Percentiles rank a stretch among this genome's conserved stretches.
These are phyloP conservation scores for Platynereis dumerilii DNA, from an alignment of 2,888 invertebrate genomes.

Conservation along the genomic window DNA sequence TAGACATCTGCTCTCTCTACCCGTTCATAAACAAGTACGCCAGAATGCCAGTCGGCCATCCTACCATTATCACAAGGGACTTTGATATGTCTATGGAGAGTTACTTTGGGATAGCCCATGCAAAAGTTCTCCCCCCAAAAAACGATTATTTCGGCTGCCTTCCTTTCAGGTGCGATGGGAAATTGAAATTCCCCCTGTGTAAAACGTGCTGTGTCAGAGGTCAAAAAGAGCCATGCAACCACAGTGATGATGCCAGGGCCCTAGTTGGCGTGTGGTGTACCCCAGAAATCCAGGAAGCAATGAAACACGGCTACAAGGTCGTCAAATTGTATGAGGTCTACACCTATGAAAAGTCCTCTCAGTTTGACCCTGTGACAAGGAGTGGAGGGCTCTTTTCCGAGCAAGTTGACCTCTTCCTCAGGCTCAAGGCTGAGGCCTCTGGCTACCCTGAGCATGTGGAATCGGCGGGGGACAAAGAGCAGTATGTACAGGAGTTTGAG, in stretches of 20 bases:
- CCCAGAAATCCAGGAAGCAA: constrained; percentile 54
- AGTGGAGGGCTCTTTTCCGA: constrained; percentile 47
- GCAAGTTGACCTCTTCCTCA: constrained; percentile 50
- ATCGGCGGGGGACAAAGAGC: no score
- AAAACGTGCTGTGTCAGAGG: constrained; percentile 43
- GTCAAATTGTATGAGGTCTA: constrained; percentile 38
- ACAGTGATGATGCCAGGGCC: constrained; percentile 34
- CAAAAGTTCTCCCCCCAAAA: constrained; percentile 43
- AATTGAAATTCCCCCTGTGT: constrained; percentile 58
- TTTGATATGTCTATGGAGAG: constrained; percentile 29
- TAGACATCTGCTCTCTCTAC: constrained; percentile 45
- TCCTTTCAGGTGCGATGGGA: constrained; percentile 44
- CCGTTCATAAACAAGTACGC: constrained; percentile 43
- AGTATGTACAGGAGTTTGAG: no score
- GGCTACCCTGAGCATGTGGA: no score
- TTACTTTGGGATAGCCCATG: constrained; percentile 46
- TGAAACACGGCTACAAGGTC: constrained; percentile 51
- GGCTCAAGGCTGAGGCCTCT: no score
- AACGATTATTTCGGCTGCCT: constrained; percentile 50
- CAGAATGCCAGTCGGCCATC: constrained; percentile 46
- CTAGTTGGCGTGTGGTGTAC: constrained; percentile 55
- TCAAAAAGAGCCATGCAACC: constrained; percentile 3
- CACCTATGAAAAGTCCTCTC: not conserved
- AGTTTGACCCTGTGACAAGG: constrained; percentile 31
- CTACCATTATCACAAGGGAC: constrained; percentile 31